phyloP scores from a whole-genome alignment of 2,797 vertebrate species.

The Alcedo quadribrachys region DNA sequence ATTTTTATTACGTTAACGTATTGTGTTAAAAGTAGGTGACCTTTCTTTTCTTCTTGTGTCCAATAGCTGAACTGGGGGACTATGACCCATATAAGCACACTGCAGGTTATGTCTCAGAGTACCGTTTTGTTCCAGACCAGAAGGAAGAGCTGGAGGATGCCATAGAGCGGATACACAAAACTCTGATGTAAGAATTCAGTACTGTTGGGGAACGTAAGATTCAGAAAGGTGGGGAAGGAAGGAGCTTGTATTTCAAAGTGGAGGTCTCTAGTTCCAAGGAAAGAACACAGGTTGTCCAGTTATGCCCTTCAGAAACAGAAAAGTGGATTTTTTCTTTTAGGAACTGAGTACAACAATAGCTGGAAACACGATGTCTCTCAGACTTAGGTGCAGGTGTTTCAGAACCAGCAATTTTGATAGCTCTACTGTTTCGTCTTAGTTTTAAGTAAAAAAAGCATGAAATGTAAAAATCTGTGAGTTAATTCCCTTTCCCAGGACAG shows the following conservation, averaged over 20 bases:
- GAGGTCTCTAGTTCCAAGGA: neutral
- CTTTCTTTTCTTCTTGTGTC: conserved; percentile 10
- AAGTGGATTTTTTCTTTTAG: neutral
- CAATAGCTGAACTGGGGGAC: conserved; percentile 87
- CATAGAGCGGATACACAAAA: conserved; percentile 87
- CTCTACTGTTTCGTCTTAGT: neutral
- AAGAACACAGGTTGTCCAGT: neutral
- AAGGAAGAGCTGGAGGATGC: conserved; percentile 88
- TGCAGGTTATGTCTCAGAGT: conserved; percentile 86
- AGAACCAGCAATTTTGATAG: neutral
- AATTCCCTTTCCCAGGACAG: neutral
- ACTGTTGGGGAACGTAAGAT: neutral
- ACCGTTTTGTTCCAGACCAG: conserved; percentile 89
- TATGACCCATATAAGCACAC: conserved; percentile 86
- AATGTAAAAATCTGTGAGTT: neutral
- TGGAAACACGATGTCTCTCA: neutral
- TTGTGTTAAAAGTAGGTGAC: neutral
- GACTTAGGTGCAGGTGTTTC: neutral
- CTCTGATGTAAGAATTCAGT: conserved; percentile 82
- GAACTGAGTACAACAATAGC: neutral
- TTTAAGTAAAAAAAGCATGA: neutral
- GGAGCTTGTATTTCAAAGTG: neutral
- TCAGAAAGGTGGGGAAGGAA: neutral
- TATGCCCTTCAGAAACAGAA: neutral
- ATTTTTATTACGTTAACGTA: neutral